These are phyloP conservation scores for Odontocolon sp. DNA, from an alignment of 2,888 invertebrate genomes.

Conservation along the genomic window DNA sequence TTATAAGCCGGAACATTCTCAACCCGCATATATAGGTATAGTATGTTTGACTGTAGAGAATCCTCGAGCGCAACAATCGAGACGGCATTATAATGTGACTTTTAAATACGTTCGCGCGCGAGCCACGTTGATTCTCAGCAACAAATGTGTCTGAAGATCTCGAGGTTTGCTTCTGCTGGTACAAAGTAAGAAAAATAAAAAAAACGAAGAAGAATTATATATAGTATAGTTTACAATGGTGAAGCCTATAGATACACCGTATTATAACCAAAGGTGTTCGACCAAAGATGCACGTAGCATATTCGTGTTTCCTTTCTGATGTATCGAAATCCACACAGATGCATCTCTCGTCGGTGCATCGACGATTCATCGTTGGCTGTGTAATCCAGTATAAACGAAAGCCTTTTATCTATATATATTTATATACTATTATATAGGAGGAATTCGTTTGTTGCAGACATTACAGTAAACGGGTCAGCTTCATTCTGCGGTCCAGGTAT, in stretches of 20 bases:
- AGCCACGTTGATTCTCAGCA: conserved; percentile 22
- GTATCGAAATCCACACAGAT: conserved; percentile 34
- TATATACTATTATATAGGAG: not conserved
- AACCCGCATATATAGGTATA: conserved; percentile 25
- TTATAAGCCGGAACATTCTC: conserved; percentile 44
- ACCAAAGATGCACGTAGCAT: conserved; percentile 32
- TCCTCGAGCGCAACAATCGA: conserved; percentile 44
- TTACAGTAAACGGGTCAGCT: too few relatives aligned
- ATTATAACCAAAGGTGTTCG: conserved; percentile 50
- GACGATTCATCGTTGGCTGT: too few relatives aligned
- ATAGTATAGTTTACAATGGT: conserved; percentile 28
- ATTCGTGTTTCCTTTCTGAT: conserved; percentile 7
- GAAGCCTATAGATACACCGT: conserved; percentile 12
- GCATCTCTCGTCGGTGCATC: conserved; percentile 6
- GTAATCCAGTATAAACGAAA: conserved; percentile 12
- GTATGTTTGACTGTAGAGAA: conserved; percentile 37
- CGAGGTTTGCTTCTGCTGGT: conserved; percentile 4
- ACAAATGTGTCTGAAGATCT: conserved; percentile 20
- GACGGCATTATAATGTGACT: conserved; percentile 45
- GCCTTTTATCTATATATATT: not conserved
- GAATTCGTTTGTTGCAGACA: too few relatives aligned
- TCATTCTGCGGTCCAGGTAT: too few relatives aligned
- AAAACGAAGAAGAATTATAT: conserved; percentile 7
- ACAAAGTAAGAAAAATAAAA: conserved; percentile 29
- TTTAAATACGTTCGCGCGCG: conserved; percentile 45